Percentiles rank a stretch among this genome's conserved stretches.
These are phyloP conservation scores for Lepidonotus clava DNA, from an alignment of 2,888 invertebrate genomes.

Conservation along the genomic window DNA sequence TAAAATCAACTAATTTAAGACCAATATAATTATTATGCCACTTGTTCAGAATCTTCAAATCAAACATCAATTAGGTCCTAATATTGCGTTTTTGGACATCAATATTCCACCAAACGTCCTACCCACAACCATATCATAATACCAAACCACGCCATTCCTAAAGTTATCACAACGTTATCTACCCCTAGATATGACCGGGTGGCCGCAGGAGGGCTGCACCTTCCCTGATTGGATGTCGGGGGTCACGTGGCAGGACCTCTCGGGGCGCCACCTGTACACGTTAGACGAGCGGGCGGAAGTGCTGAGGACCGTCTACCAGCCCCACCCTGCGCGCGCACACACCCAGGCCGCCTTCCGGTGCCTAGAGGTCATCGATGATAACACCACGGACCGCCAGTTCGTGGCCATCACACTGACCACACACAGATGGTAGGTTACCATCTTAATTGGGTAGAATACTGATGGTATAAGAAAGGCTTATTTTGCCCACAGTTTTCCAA, in stretches of 20 bases:
- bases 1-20: no score
- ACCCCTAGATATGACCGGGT: conserved; percentile 50
- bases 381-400: conserved; percentile 42
- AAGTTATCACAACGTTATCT: no score
- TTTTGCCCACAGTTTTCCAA: no score
- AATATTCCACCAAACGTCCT: no score
- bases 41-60: no score
- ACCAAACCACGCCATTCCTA: no score
- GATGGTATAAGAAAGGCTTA: no score
- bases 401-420: conserved; percentile 35
- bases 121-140: no score
- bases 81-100: no score
- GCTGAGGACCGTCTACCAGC: conserved; percentile 45
- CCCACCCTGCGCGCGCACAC: not conserved
- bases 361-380: conserved; percentile 30
- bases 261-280: conserved; percentile 44
- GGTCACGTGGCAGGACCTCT: conserved; percentile 57
- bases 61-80: no score
- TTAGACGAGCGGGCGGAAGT: conserved; percentile 50
- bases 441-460: not conserved
- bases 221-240: conserved; percentile 56
- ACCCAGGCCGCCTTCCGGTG: conserved; percentile 51
- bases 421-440: conserved; percentile 23
- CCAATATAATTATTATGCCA: no score
- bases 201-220: conserved; percentile 54